These are phyloP conservation scores for Aethes cnicana DNA, from an alignment of 2,888 invertebrate species.

Conservation along the genomic window DNA sequence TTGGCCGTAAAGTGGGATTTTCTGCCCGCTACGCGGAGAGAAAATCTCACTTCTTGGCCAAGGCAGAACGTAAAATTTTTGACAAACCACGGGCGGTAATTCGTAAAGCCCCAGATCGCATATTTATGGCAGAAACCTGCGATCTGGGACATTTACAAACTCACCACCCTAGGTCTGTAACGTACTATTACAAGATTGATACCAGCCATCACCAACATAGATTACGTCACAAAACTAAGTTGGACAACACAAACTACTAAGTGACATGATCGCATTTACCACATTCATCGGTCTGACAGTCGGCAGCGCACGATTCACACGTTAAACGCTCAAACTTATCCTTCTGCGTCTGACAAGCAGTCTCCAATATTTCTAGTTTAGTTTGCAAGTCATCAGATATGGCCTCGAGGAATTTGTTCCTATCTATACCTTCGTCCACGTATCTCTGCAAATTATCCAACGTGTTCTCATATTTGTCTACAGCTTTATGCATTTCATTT, in stretches of 20 bases:
- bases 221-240: constrained; percentile 27
- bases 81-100: too few species aligned
- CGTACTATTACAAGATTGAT: constrained; percentile 6
- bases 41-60: too few species aligned
- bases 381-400: constrained; percentile 49
- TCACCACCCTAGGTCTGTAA: too few species aligned
- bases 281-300: constrained; percentile 49
- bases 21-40: too few species aligned
- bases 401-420: constrained; percentile 48
- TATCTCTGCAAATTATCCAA: constrained; percentile 50
- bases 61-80: too few species aligned
- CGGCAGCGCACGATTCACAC: constrained; percentile 43
- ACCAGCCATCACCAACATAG: constrained; percentile 31
- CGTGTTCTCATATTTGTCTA: constrained; percentile 58
- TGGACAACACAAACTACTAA: constrained; percentile 30
- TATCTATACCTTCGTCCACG: constrained; percentile 51
- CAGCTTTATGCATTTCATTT: constrained; percentile 49
- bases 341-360: constrained; percentile 49
- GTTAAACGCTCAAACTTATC: constrained; percentile 45
- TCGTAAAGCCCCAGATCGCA: too few species aligned
- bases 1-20: too few species aligned
- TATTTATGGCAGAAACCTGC: too few species aligned
- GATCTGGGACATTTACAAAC: too few species aligned
- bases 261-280: constrained; percentile 45
- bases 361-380: constrained; percentile 52